A percentile compares a stretch with the other conserved stretches of the same genome.
These are phyloP conservation scores for Harpagifer antarcticus DNA, from an alignment of 2,797 vertebrate genomes.

Conservation along the genomic window DNA sequence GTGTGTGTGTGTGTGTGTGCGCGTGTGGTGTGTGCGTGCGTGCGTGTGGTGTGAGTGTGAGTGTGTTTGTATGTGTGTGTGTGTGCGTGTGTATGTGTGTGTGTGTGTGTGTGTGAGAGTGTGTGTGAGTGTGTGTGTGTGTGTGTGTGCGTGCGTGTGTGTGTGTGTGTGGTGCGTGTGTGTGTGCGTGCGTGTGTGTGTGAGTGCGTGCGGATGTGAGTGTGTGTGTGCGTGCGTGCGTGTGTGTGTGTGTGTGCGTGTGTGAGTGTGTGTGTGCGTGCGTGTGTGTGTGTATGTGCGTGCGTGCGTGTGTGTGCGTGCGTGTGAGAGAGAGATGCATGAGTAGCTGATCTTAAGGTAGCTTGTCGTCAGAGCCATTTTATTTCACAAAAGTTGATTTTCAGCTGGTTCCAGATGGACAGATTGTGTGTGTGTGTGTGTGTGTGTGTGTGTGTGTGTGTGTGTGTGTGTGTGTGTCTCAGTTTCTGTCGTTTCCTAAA, in stretches of 20 bases:
- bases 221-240: too few species aligned
- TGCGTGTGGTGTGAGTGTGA: not conserved
- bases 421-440: not conserved
- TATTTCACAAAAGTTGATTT: constrained; percentile 33
- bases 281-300: constrained; percentile 7
- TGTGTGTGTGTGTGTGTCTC: not conserved
- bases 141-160: not conserved
- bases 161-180: constrained; percentile 10
- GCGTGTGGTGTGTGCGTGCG: constrained; percentile 9
- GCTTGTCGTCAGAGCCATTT: constrained; percentile 31
- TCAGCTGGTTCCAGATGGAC: constrained; percentile 14
- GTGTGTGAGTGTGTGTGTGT: constrained; percentile 5
- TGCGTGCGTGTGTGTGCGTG: constrained; percentile 10
- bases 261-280: constrained; percentile 10
- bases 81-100: not conserved
- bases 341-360: constrained; percentile 36
- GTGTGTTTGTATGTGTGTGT: too few species aligned
- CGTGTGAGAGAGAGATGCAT: constrained; percentile 18
- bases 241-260: fast-evolving
- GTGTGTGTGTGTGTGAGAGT: constrained; percentile 4
- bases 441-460: not conserved
- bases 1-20: constrained; percentile 10
- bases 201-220: constrained; percentile 4
- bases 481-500: not conserved
- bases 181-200: constrained; percentile 8